Conservation (phyloP, 2,113 vertebrate species). For the Neolamprologus devosi region DNA sequence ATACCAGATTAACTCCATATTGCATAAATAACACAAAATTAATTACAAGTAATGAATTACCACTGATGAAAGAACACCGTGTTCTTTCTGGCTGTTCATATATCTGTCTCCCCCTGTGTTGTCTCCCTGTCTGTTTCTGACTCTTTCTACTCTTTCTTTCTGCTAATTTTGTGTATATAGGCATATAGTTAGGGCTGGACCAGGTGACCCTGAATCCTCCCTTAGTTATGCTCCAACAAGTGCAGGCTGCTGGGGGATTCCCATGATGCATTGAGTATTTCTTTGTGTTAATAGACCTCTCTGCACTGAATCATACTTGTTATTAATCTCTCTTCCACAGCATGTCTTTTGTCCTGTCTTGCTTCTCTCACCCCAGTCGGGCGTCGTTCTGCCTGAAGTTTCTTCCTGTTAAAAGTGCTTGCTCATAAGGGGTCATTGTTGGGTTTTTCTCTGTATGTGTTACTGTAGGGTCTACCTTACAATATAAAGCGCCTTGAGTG, state of each 20-base stretch:
- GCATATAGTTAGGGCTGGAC: not conserved
- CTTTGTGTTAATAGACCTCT: not conserved
- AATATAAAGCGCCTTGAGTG: too few species aligned
- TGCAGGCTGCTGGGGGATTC: not conserved
- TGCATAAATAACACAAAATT: accelerated
- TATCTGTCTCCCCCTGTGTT: not conserved
- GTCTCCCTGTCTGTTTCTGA: not conserved
- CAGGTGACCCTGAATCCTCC: not conserved
- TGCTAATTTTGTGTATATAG: not conserved
- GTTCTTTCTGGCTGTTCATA: not conserved
- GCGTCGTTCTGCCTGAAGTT: too few species aligned
- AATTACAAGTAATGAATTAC: not conserved
- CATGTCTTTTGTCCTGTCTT: too few species aligned
- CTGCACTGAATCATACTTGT: too few species aligned
- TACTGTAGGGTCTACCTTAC: too few species aligned
- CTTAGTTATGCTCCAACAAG: not conserved
- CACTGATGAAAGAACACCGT: not conserved
- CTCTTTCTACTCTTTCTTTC: not conserved
- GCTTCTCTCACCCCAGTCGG: too few species aligned
- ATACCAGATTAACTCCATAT: not conserved
- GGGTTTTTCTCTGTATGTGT: too few species aligned
- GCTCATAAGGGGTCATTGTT: too few species aligned
- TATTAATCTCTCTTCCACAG: too few species aligned
- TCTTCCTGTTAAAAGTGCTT: too few species aligned
- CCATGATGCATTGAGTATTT: not conserved